These are phyloP conservation scores for Teleogryllus occipitalis DNA, from an alignment of 1,140 invertebrate species.

Conservation along the genomic window DNA sequence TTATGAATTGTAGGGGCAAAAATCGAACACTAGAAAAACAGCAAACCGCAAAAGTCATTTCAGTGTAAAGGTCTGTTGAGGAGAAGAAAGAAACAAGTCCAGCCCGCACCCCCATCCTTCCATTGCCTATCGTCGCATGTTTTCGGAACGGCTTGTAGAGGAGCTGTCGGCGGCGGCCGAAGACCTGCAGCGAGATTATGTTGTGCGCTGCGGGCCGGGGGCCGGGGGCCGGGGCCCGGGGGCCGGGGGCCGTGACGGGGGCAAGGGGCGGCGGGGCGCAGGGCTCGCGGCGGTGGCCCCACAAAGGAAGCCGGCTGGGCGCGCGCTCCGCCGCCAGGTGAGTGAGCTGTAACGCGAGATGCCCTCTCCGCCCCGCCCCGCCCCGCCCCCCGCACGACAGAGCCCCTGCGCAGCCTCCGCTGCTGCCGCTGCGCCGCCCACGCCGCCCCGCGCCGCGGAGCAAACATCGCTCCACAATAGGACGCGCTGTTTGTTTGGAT, in stretches of 20 bases:
- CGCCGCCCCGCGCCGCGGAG: neutral
- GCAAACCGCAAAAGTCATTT: too few species aligned
- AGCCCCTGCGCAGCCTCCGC: neutral
- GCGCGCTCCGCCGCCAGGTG: neutral
- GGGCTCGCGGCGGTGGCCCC: too few species aligned
- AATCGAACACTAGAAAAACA: too few species aligned
- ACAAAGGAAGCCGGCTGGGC: neutral
- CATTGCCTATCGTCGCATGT: neutral
- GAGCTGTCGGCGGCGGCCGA: neutral
- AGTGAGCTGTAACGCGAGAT: slow-evolving; percentile 3
- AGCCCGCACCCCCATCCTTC: too few species aligned
- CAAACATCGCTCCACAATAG: neutral
- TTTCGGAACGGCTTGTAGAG: neutral
- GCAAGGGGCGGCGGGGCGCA: neutral
- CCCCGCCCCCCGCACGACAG: too few species aligned
- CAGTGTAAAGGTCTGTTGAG: too few species aligned
- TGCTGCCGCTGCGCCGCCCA: neutral
- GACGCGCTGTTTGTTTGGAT: neutral
- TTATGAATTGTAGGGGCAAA: too few species aligned
- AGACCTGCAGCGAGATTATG: neutral
- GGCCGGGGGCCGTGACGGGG: neutral
- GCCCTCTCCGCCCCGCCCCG: neutral
- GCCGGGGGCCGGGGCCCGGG: too few species aligned
- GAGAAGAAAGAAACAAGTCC: too few species aligned
- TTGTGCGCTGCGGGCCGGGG: too few species aligned